Percentiles rank a stretch among this genome's conserved stretches.
Conservation (phyloP, 2,888 invertebrate species). For the Lasius fuliginosus region DNA sequence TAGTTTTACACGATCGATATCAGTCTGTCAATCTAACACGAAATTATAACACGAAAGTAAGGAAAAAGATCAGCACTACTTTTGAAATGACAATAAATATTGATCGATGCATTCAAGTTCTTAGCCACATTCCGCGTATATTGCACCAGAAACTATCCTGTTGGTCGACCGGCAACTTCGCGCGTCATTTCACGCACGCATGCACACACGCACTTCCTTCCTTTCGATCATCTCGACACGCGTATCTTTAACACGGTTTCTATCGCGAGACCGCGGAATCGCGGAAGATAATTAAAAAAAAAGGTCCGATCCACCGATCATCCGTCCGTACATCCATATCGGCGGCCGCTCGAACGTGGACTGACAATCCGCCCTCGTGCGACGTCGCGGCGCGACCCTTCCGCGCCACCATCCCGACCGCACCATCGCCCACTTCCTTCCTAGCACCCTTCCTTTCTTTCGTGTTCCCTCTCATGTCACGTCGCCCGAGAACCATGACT, state of each 20-base stretch:
- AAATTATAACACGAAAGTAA: background rate
- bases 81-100: slow-evolving; percentile 10
- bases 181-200: background rate
- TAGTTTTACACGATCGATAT: background rate
- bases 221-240: slow-evolving; percentile 3
- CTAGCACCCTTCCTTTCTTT: slow-evolving; percentile 28
- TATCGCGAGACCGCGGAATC: slow-evolving; percentile 3
- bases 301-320: slow-evolving; percentile 2
- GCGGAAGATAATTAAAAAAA: background rate
- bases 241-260: background rate
- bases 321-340: slow-evolving; percentile 22
- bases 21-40: background rate
- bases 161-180: background rate
- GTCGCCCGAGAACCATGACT: slow-evolving; percentile 17
- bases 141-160: background rate
- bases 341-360: slow-evolving; percentile 55
- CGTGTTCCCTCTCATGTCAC: slow-evolving; percentile 6
- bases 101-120: slow-evolving; percentile 3
- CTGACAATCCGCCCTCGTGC: slow-evolving; percentile 62
- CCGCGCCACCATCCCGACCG: slow-evolving; percentile 49
- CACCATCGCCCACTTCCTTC: slow-evolving; percentile 38
- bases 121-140: background rate
- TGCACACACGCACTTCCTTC: background rate
- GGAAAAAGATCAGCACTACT: background rate
- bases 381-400: slow-evolving; percentile 59